Evolutionary conservation across 64 coral and sea anemone species (phyloP), one percentile per base, ranked within the genome.

Genomic region (Platygyra sinensis): DNA sequence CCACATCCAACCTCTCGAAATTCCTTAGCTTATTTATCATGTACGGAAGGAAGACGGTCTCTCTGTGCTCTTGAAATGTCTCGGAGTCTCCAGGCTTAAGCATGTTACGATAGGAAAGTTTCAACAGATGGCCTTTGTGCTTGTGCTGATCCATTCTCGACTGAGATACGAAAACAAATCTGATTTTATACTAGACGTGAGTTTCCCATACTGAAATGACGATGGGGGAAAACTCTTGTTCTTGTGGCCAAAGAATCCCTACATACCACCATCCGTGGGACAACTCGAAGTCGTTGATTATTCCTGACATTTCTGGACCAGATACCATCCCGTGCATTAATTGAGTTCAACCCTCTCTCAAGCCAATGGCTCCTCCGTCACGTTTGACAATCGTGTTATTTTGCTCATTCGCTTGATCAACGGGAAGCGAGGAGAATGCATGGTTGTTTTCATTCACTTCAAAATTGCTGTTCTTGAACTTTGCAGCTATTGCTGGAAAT

Each of bases 1-100:
- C 63, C 4, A 92, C 73, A 86, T 89, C 87, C 28, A 96, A 73
- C 64, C 90, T 72, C 27, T 78, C 17, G 17, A 80, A 90, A 74
- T 80, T 63, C 22, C 33, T 13, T 7, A 92, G 49, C 62, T 86
- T 80, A 9, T 22, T 15, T 75, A 30, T 80, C 11, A 90, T 17
- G 17, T 79, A 86, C 1, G 87, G 87, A 29, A 90, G 30, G 19
- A 90, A 90, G 32, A 90, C 64, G 2, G 12, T 22, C 19, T 90
- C n/a, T 28, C 75, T 60, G 62, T 93, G 88, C 17, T 88, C 91
- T 33, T 57, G 25, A 60, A 93, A 93, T 30, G 85, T 93, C 77
- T 62, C 80, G 13, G 63, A 88, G 36, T 59, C 27, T 19, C 85
- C 85, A 28, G 91, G 85, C 13, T 88, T 93, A 2, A 93, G 38